Conservation (phyloP, 2,113 vertebrate genomes). For the Oncorhynchus masou region DNA sequence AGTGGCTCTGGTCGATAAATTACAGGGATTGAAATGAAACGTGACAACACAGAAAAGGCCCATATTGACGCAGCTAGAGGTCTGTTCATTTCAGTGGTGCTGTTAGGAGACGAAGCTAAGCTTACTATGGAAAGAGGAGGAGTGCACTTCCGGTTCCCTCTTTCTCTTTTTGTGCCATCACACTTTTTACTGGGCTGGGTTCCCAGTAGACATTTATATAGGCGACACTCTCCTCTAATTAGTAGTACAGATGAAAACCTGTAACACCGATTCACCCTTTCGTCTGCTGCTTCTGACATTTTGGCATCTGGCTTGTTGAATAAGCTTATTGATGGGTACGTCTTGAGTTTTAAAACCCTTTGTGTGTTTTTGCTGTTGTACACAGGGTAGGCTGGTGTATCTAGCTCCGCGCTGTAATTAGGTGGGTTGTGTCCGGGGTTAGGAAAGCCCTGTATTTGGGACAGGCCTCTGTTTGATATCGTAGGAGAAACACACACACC, state of each 20-base stretch:
- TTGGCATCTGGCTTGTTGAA: constrained; percentile 49
- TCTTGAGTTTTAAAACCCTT: constrained; percentile 23
- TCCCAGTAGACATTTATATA: constrained; percentile 62
- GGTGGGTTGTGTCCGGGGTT: neutral
- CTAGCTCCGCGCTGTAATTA: neutral
- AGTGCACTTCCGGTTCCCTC: constrained; percentile 39
- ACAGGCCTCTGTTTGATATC: neutral
- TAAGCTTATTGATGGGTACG: constrained; percentile 62
- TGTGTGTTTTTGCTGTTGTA: constrained; percentile 14
- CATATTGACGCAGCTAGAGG: too few species aligned
- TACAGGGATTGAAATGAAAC: too few species aligned
- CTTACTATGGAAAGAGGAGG: constrained; percentile 10
- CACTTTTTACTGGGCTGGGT: constrained; percentile 71
- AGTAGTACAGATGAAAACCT: neutral
- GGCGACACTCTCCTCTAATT: constrained; percentile 18
- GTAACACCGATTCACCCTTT: neutral
- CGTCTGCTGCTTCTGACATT: neutral
- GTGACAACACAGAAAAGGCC: too few species aligned
- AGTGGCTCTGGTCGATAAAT: neutral
- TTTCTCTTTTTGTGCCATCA: constrained; percentile 11
- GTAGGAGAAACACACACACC: neutral
- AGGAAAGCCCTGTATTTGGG: neutral
- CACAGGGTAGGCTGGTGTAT: neutral
- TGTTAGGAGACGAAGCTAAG: constrained; percentile 36
- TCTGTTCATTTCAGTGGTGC: constrained; percentile 33